phyloP scores from a whole-genome alignment of 2,888 invertebrate genomes.

The Eilema griseolum region DNA sequence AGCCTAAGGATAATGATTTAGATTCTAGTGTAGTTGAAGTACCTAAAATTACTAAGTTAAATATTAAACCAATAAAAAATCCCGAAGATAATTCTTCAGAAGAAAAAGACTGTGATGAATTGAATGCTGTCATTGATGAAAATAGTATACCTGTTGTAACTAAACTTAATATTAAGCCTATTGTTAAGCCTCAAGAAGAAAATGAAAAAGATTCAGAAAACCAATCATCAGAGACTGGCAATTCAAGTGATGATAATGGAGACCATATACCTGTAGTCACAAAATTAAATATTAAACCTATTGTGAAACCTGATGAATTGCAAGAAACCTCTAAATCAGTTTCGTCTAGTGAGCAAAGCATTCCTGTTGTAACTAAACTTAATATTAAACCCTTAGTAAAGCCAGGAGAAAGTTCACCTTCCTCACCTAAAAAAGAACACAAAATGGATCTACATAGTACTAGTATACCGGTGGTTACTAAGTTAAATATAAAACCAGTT shows the following conservation, averaged over 20 bases:
- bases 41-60: slow-evolving; percentile 85
- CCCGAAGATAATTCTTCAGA: slow-evolving; percentile 78
- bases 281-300: slow-evolving; percentile 87
- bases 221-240: slow-evolving; percentile 81
- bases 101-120: slow-evolving; percentile 80
- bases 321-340: slow-evolving; percentile 62
- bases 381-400: slow-evolving; percentile 80
- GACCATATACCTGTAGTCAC: slow-evolving; percentile 82
- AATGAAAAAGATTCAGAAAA: slow-evolving; percentile 77
- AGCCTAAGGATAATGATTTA: slow-evolving; percentile 82
- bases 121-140: slow-evolving; percentile 73
- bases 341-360: slow-evolving; percentile 63
- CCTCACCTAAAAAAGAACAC: slow-evolving; percentile 76
- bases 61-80: slow-evolving; percentile 85
- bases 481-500: slow-evolving; percentile 83
- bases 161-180: slow-evolving; percentile 86
- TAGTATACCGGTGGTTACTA: slow-evolving; percentile 74
- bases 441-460: slow-evolving; percentile 60
- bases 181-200: slow-evolving; percentile 81
- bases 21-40: slow-evolving; percentile 79
- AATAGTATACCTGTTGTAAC: slow-evolving; percentile 82
- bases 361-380: slow-evolving; percentile 78
- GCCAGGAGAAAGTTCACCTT: slow-evolving; percentile 68
- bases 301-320: slow-evolving; percentile 74
- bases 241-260: slow-evolving; percentile 81